These are phyloP conservation scores for Rhagonycha fulva DNA, from an alignment of 2,888 invertebrate species.

Conservation along the genomic window DNA sequence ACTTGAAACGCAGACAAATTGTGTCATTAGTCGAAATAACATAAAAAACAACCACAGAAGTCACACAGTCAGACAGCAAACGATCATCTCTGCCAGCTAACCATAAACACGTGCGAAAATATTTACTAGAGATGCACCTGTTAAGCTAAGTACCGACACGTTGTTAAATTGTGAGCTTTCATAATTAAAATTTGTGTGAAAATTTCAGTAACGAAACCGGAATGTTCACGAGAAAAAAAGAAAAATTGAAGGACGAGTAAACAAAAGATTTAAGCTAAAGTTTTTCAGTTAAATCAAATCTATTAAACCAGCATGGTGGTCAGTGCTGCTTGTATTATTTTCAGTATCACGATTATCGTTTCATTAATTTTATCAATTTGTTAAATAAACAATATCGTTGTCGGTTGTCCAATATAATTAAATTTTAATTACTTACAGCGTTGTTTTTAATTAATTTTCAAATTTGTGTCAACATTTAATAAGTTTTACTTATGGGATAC, in stretches of 20 bases:
- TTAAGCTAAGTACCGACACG: neutral
- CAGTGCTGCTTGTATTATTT: neutral
- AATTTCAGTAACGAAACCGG: neutral
- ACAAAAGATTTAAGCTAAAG: no score
- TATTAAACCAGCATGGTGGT: neutral
- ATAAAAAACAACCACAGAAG: slow-evolving; percentile 46
- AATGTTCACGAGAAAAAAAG: neutral
- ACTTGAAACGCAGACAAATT: slow-evolving; percentile 48
- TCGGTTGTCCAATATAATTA: neutral
- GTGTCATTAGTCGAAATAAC: slow-evolving; percentile 48
- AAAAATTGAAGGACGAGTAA: neutral
- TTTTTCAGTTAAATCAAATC: no score
- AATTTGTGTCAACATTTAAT: neutral
- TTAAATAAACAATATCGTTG: neutral
- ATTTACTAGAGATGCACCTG: slow-evolving; percentile 32
- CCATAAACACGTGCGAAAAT: slow-evolving; percentile 40
- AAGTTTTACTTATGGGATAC: neutral
- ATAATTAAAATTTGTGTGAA: slow-evolving; percentile 1
- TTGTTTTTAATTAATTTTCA: neutral
- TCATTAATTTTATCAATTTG: neutral
- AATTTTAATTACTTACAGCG: neutral
- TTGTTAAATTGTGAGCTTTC: neutral
- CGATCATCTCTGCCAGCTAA: slow-evolving; percentile 43
- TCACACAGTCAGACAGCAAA: slow-evolving; percentile 41
- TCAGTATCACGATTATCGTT: neutral